These are phyloP conservation scores for Baronia brevicornis DNA, from an alignment of 2,888 invertebrate species.

Conservation along the genomic window DNA sequence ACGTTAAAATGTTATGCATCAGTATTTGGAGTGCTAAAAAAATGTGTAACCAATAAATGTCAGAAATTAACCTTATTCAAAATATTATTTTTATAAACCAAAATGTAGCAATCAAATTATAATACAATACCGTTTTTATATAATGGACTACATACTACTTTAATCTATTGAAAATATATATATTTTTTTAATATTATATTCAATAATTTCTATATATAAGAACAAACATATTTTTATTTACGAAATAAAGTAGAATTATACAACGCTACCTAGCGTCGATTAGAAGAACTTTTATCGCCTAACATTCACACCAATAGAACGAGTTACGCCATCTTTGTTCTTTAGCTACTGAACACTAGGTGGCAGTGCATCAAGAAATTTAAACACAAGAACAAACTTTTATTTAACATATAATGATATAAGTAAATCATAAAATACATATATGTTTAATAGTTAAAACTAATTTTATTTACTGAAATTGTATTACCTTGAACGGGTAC, in stretches of 20 bases:
- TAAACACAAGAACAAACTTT: too few relatives aligned
- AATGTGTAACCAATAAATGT: too few relatives aligned
- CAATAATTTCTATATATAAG: not conserved
- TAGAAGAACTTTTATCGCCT: conserved; percentile 18
- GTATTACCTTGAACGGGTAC: conserved; percentile 77
- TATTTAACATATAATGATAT: not conserved
- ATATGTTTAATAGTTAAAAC: too few relatives aligned
- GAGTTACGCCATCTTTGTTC: not conserved
- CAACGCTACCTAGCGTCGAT: conserved; percentile 32
- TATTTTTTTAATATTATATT: not conserved
- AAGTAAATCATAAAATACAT: not conserved
- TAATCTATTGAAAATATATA: too few relatives aligned
- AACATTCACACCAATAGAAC: not conserved
- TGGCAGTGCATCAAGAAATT: conserved; percentile 24
- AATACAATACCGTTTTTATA: too few relatives aligned
- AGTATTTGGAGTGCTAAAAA: conserved; percentile 4
- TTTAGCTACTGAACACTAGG: conserved; percentile 29
- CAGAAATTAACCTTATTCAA: too few relatives aligned
- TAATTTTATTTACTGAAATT: not conserved
- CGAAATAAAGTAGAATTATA: not conserved
- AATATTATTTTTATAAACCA: too few relatives aligned
- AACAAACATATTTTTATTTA: not conserved
- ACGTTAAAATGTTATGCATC: conserved; percentile 10
- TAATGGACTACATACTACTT: too few relatives aligned
- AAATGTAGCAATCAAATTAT: too few relatives aligned